phyloP scores from a whole-genome alignment of 92 coral and sea anemone species.

The Heliopora coerulea region DNA sequence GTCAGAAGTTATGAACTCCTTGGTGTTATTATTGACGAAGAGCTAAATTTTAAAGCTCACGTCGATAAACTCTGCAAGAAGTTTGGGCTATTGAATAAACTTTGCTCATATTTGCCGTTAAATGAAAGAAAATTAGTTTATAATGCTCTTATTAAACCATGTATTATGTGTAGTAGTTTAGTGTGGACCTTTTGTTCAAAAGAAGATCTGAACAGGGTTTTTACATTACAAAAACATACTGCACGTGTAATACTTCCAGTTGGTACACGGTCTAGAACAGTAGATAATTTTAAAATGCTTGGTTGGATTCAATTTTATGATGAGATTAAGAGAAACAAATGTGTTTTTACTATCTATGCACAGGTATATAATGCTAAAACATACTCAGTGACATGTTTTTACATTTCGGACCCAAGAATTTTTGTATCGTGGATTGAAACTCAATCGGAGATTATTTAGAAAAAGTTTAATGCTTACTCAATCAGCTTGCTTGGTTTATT shows the following conservation, averaged over 20 bases:
- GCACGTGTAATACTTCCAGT: slow-evolving; percentile 53
- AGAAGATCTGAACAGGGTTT: slow-evolving; percentile 49
- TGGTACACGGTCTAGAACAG: slow-evolving; percentile 56
- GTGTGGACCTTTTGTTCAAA: slow-evolving; percentile 46
- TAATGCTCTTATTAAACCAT: slow-evolving; percentile 39
- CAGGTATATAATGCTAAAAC: too few species aligned
- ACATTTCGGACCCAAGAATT: too few species aligned
- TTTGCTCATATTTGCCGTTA: too few species aligned
- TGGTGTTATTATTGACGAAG: neutral
- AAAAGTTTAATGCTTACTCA: too few species aligned
- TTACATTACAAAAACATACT: slow-evolving; percentile 54
- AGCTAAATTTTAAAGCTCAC: neutral
- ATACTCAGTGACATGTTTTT: too few species aligned
- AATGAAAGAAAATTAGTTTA: slow-evolving; percentile 10
- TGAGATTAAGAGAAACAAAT: slow-evolving; percentile 39
- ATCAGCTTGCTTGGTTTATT: too few species aligned
- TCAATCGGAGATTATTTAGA: too few species aligned
- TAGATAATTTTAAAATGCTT: slow-evolving; percentile 43
- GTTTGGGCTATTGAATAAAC: neutral
- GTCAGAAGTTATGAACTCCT: neutral
- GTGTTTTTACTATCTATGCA: too few species aligned
- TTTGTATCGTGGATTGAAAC: too few species aligned
- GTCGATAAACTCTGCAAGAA: too few species aligned
- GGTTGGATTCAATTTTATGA: slow-evolving; percentile 40
- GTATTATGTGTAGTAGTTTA: slow-evolving; percentile 18